phyloP scores from a whole-genome alignment of 2,113 vertebrate genomes.

The Mastomys natalensis region DNA sequence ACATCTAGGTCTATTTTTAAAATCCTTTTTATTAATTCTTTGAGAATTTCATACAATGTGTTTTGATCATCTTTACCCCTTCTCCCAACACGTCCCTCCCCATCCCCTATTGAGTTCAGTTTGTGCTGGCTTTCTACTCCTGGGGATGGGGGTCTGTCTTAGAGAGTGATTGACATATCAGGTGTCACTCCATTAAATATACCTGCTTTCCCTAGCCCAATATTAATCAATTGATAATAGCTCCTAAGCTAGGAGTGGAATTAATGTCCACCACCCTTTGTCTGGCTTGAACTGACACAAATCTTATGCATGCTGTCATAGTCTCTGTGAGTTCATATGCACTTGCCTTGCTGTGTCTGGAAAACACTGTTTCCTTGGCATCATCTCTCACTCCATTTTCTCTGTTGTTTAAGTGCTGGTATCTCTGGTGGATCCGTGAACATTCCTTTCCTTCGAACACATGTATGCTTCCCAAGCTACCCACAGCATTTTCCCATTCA shows the following conservation, averaged over 20 bases:
- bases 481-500: background rate
- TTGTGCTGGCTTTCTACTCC: background rate
- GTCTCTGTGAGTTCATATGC: background rate
- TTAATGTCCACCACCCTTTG: background rate
- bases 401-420: background rate
- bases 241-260: background rate
- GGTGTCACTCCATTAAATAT: background rate
- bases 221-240: background rate
- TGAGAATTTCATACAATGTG: background rate
- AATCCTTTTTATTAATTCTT: background rate
- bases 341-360: background rate
- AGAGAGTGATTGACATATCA: background rate
- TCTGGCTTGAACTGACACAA: background rate
- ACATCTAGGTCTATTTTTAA: background rate
- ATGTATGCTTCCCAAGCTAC: background rate
- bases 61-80: background rate
- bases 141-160: background rate
- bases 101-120: background rate
- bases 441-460: background rate
- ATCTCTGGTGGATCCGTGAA: background rate
- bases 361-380: background rate
- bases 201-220: background rate
- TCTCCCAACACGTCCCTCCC: too few relatives aligned
- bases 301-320: background rate
- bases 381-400: background rate